Evolutionary conservation across 30 jellyfish, hydroid and myxozoan species (phyloP).

Genomic region (Clytia hemisphaerica): DNA sequence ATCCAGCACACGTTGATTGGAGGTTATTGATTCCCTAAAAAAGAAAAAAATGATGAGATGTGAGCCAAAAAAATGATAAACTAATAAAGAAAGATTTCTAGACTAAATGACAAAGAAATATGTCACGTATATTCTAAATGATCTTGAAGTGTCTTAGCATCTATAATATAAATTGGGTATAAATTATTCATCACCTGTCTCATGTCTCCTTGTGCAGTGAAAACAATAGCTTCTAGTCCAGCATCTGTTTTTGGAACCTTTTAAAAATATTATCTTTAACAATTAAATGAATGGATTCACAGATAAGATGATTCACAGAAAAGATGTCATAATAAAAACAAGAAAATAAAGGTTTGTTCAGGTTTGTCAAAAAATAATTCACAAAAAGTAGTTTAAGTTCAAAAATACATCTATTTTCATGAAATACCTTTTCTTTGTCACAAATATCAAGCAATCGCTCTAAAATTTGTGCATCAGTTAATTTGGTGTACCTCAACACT

Average conservation of each 20-base stretch:
- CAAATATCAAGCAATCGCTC: conserved; percentile 78
- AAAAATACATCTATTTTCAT: neutral
- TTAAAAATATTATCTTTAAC: too few relatives aligned
- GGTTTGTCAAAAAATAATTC: neutral
- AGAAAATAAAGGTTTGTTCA: too few relatives aligned
- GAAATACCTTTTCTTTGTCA: conserved; percentile 64
- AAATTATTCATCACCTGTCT: conserved; percentile 61
- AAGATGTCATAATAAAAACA: too few relatives aligned
- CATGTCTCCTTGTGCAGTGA: conserved; percentile 99
- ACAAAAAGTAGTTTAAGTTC: neutral
- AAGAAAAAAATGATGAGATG: neutral
- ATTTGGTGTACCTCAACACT: conserved; percentile 75
- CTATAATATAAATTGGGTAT: neutral
- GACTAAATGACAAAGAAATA: too few relatives aligned
- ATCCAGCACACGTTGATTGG: conserved; percentile 94
- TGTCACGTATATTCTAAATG: too few relatives aligned
- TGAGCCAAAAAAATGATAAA: too few relatives aligned
- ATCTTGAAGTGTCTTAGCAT: too few relatives aligned
- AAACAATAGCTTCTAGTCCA: conserved; percentile 94
- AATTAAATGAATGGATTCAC: too few relatives aligned
- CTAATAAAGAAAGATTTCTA: too few relatives aligned
- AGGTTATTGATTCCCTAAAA: conserved; percentile 87
- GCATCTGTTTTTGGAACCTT: conserved; percentile 87
- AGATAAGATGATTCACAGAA: too few relatives aligned
- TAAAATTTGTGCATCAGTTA: conserved; percentile 84